A percentile compares a stretch with the other conserved stretches of the same genome.
Evolutionary conservation across 2,797 vertebrate genomes (phyloP).

Genomic region (Synaphobranchus kaupii): DNA sequence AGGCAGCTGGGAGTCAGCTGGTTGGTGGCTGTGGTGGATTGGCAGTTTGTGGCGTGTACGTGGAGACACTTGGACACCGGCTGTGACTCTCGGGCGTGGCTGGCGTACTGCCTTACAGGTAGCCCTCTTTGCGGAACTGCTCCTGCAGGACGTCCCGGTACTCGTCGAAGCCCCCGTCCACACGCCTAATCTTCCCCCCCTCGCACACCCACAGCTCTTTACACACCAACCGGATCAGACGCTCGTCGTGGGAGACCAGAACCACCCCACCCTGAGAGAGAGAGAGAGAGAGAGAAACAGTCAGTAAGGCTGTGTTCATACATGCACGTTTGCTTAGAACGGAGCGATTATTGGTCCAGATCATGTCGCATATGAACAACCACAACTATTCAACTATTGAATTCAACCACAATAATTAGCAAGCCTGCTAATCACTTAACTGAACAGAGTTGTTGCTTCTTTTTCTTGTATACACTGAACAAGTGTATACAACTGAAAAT

Average conservation of each 20-base stretch:
- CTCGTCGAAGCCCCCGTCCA: slow-evolving; percentile 94
- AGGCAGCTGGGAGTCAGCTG: slow-evolving; percentile 42
- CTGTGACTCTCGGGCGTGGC: background rate
- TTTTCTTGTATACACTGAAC: background rate
- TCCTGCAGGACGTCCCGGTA: slow-evolving; percentile 93
- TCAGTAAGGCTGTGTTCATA: background rate
- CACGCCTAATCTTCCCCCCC: slow-evolving; percentile 71
- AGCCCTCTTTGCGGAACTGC: slow-evolving; percentile 93
- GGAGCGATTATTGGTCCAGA: background rate
- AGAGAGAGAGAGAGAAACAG: background rate
- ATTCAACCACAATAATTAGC: background rate
- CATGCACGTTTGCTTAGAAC: background rate
- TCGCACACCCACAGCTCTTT: slow-evolving; percentile 96
- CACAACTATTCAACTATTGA: background rate
- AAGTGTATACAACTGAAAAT: background rate
- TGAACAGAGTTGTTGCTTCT: background rate
- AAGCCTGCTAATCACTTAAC: background rate
- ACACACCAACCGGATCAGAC: slow-evolving; percentile 92
- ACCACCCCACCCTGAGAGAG: slow-evolving; percentile 85
- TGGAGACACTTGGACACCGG: background rate
- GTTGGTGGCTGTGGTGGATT: slow-evolving; percentile 23
- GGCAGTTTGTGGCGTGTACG: slow-evolving; percentile 41
- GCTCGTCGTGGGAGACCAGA: slow-evolving; percentile 92
- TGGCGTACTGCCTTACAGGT: slow-evolving; percentile 75
- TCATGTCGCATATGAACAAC: background rate